Evolutionary conservation across 2,888 invertebrate genomes (phyloP), one percentile per base, ranked within the genome.

Genomic region (Brachyptera risi): DNA sequence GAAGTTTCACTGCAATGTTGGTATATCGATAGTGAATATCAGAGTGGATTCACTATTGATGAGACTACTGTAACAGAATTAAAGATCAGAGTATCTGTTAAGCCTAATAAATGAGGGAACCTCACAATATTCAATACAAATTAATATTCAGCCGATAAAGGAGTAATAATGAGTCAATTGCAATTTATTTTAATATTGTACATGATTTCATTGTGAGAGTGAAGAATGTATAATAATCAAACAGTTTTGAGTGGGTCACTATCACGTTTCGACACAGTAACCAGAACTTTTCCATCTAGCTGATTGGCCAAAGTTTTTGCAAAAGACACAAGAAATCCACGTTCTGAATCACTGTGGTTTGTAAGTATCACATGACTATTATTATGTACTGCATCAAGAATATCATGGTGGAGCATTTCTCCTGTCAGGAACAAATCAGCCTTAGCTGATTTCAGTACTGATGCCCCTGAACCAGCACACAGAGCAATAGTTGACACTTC

Each of bases 381-480:
- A 59, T 80, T 83, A 69, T 93, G 92, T 23, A 86, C 81, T 0
- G 92, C 93, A 70, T 96, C 92, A 35, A 97, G 79, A 1, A 96
- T 76, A 67, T 96, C 95, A 71, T 97, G 97, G 74, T 97, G 97
- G 1, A 90, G 83, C 95, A 97, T 96, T 80, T 97, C 97, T 17
- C 82, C 82, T 15, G 96, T 96, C 35, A 97, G 73, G 70, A 88
- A 91, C 13, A 97, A 77, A 76, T 95, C 92, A 1, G 89, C 92
- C 17, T 73, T 62, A 0, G 85, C 78, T 13, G 83, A 85, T 65
- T 83, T 83, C 19, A 97, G 75, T 1, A 96, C 82, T 0, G 90
- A 87, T 4, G 80, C 78, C 0, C 96, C 96, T 0, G 96, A 91
- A 0, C 97, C 97, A 26, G 94, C 95, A 73, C 96, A 96, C 1